Conservation (phyloP, 2,888 invertebrate genomes). For the Aphodius sticticus region DNA sequence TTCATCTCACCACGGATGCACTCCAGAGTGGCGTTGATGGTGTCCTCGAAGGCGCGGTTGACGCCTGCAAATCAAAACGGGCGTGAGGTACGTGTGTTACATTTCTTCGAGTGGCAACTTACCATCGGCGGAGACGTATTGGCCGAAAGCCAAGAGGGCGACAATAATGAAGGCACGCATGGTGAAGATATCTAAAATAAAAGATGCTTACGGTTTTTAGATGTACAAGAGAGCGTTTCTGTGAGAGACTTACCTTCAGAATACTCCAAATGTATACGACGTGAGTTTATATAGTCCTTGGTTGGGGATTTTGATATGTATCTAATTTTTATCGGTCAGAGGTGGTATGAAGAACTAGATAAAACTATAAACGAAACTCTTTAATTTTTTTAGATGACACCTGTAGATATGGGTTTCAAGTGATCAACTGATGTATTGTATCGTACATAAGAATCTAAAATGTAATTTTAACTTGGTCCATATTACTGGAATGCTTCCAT, state of each 20-base stretch:
- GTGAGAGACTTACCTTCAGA: too few relatives aligned
- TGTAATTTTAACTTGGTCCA: too few relatives aligned
- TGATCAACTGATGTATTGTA: too few relatives aligned
- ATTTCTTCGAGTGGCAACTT: background rate
- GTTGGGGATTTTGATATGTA: too few relatives aligned
- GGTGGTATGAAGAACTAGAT: too few relatives aligned
- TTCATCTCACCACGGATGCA: conserved; percentile 27
- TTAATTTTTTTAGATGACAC: background rate
- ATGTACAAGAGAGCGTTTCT: too few relatives aligned
- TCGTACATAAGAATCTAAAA: too few relatives aligned
- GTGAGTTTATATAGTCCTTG: too few relatives aligned
- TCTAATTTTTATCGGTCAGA: too few relatives aligned
- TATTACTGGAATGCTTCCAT: too few relatives aligned
- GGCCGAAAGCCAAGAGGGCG: conserved; percentile 23
- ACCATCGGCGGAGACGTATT: conserved; percentile 14
- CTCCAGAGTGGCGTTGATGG: conserved; percentile 24
- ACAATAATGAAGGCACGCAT: conserved; percentile 20
- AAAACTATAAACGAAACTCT: too few relatives aligned
- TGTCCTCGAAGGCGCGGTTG: conserved; percentile 24
- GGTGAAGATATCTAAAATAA: conserved; percentile 7
- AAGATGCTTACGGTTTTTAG: background rate
- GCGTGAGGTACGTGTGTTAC: background rate
- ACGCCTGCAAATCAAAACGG: background rate
- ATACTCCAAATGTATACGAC: too few relatives aligned
- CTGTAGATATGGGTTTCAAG: background rate